phyloP scores from a whole-genome alignment of 2,797 vertebrate species.

The Enteromius paludinosus region DNA sequence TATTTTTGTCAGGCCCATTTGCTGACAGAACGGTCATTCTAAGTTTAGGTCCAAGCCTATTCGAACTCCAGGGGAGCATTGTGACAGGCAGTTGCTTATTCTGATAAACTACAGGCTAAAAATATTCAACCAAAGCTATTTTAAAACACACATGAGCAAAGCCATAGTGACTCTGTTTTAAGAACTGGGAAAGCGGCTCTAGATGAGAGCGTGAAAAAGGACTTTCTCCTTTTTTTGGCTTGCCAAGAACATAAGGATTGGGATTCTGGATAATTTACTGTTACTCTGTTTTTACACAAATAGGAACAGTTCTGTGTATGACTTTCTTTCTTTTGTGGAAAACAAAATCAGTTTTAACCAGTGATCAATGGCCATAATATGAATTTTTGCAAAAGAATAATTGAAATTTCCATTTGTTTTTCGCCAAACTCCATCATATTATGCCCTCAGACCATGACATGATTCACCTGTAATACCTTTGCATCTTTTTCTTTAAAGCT shows the following conservation, averaged over 20 bases:
- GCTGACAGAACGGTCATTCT: conserved; percentile 18
- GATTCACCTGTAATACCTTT: neutral
- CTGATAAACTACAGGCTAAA: conserved; percentile 65
- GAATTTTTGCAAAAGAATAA: neutral
- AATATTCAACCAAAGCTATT: conserved; percentile 73
- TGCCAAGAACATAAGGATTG: neutral
- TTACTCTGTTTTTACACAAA: neutral
- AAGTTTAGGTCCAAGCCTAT: conserved; percentile 60
- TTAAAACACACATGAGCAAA: conserved; percentile 71
- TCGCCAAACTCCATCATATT: neutral
- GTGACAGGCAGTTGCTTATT: conserved; percentile 65
- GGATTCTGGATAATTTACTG: neutral
- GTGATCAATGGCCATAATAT: neutral
- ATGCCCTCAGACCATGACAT: neutral
- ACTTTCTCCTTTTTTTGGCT: conserved; percentile 8
- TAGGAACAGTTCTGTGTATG: neutral
- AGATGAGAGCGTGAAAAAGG: neutral
- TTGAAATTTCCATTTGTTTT: neutral
- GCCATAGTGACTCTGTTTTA: neutral
- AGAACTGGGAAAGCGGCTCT: neutral
- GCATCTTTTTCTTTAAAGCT: neutral
- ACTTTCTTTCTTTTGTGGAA: neutral
- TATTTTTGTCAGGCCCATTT: conserved; percentile 35
- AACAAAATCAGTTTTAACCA: neutral
- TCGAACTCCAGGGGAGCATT: conserved; percentile 71